Conservation (phyloP, 2,888 invertebrate species). For the Epirrhoe tristata region DNA sequence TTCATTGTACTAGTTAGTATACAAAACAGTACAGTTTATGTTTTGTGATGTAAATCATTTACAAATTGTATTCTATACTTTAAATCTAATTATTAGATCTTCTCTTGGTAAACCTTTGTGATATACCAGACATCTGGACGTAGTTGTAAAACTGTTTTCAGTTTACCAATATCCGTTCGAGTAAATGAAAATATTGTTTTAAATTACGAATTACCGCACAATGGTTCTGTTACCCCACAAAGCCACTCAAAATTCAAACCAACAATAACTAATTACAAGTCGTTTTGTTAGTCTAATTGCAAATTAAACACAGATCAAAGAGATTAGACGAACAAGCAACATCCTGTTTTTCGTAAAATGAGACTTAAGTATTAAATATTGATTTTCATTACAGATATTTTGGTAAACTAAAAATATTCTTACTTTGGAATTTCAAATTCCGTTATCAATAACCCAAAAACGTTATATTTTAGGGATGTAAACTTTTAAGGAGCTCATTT, state of each 20-base stretch:
- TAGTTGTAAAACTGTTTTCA: too few relatives aligned
- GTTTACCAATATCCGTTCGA: background rate
- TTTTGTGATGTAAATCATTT: too few relatives aligned
- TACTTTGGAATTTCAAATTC: background rate
- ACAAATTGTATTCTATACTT: too few relatives aligned
- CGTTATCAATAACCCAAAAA: background rate
- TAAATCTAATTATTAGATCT: too few relatives aligned
- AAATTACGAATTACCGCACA: background rate
- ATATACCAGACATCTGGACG: too few relatives aligned
- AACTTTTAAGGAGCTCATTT: background rate
- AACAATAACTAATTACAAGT: constrained; percentile 16
- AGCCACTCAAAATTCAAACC: constrained; percentile 5
- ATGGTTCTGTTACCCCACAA: constrained; percentile 1
- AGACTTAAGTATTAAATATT: background rate
- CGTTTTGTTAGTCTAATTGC: constrained; percentile 5
- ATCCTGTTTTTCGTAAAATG: background rate
- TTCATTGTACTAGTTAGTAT: background rate
- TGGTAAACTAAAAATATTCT: background rate
- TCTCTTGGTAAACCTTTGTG: too few relatives aligned
- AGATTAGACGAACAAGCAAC: constrained; percentile 19
- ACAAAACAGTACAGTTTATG: too few relatives aligned
- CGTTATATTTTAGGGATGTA: constrained; percentile 1
- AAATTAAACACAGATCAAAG: constrained; percentile 16
- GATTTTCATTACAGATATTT: constrained; percentile 1
- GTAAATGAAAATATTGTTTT: background rate